These are phyloP conservation scores for Allophyes oxyacanthae DNA, from an alignment of 2,888 invertebrate genomes.

Conservation along the genomic window DNA sequence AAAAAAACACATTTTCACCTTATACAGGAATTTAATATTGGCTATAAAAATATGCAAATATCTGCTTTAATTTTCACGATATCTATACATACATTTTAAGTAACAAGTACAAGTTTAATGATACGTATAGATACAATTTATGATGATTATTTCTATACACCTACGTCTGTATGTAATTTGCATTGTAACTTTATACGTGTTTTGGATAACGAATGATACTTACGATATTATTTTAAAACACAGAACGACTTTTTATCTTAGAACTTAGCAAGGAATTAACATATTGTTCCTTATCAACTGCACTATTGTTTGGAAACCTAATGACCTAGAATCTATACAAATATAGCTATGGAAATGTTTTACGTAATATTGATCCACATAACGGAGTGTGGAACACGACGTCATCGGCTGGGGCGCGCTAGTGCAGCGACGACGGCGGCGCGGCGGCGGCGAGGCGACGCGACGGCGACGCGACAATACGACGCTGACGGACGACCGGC, in stretches of 20 bases:
- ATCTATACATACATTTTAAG: not conserved
- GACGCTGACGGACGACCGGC: constrained; percentile 18
- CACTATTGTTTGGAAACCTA: constrained; percentile 26
- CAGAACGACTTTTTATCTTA: not conserved
- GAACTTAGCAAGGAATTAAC: constrained; percentile 1
- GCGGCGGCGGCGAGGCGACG: not conserved
- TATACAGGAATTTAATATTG: constrained; percentile 11
- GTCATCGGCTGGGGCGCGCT: constrained; percentile 38
- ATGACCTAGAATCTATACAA: constrained; percentile 42
- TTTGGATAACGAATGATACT: constrained; percentile 4
- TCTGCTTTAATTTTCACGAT: constrained; percentile 4
- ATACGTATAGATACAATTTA: constrained; percentile 3
- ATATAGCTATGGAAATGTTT: constrained; percentile 32
- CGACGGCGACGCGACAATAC: constrained; percentile 12
- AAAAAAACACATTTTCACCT: constrained; percentile 9
- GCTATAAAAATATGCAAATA: constrained; percentile 23
- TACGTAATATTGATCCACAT: constrained; percentile 62
- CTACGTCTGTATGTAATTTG: constrained; percentile 10
- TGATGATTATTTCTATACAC: constrained; percentile 6
- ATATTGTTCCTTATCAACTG: constrained; percentile 1
- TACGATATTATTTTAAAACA: constrained; percentile 3
- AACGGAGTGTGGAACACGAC: constrained; percentile 42
- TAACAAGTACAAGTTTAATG: constrained; percentile 3
- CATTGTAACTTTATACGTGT: constrained; percentile 15
- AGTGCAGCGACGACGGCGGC: constrained; percentile 6